Evolutionary conservation across 1,140 invertebrate genomes (phyloP), one percentile per base, ranked within the genome.

Genomic region (Ceratitis capitata): DNA sequence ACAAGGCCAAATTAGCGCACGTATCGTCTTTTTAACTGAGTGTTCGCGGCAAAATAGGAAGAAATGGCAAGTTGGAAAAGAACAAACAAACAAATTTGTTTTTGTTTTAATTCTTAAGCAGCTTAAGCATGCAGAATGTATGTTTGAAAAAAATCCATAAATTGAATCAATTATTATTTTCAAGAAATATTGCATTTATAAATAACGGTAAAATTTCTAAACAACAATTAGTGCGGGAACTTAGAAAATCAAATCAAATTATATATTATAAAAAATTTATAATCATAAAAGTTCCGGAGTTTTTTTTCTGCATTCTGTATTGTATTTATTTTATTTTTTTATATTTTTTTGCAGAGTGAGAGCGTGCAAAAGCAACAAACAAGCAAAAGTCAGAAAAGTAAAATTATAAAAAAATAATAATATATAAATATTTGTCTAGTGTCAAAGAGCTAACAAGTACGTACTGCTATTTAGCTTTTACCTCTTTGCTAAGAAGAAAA

Each of bases 1-100:
- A 89, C 89, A 91, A 91, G 90, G 91, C 91, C 89, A 91, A 91
- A 89, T 88, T 90, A 90, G 89, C 88, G 89, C 90, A 90, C 89
- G 88, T 86, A 91, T 88, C 90, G 89, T 92, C 89, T 87, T 89
- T 91, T 91, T 91, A 86, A 91, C 91, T 92, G 85, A 86, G 69
- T n/a, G n/a, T 84, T 83, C 14, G 42, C 49, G 23, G 39, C 35
- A 61, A 84, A 84, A 83, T 16, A 53, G 45, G 9, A n/a, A 51
- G 49, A 83, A 53, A 83, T 83, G 23, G 45, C 49, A 53, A 83
- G 53, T 78, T 78, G 69, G 69, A 78, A 78, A 47, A 78, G 69
- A 78, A 78, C 32, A 14, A 78, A 47, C n/a, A n/a, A n/a, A n/a
- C n/a, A n/a, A n/a, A n/a, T n/a, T 23, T 23, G 51, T 45, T 78